Conservation (phyloP, 2,888 invertebrate genomes). For the Aplocera efformata region DNA sequence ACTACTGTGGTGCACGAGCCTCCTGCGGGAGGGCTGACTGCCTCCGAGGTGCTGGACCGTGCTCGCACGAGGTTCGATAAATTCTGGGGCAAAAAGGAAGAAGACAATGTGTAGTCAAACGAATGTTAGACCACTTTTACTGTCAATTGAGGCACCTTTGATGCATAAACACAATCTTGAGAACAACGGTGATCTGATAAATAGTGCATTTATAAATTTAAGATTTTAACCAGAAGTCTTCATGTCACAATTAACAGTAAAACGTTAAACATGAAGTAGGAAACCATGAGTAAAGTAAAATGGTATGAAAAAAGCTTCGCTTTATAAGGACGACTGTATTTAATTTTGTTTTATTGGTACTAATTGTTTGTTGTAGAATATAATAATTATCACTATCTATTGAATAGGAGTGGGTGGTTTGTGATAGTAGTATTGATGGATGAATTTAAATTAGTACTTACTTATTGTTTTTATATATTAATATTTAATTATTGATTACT, state of each 20-base stretch:
- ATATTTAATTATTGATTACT: conserved; percentile 22
- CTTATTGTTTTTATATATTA: conserved; percentile 30
- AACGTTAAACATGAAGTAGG: conserved; percentile 41
- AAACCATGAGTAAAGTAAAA: conserved; percentile 52
- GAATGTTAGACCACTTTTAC: conserved; percentile 32
- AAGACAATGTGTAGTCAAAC: conserved; percentile 74
- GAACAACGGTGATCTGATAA: conserved; percentile 2
- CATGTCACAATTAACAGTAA: conserved; percentile 42
- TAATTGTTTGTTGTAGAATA: conserved; percentile 41
- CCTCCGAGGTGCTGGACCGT: conserved; percentile 88
- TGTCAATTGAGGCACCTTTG: conserved; percentile 42
- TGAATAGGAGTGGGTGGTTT: conserved; percentile 73
- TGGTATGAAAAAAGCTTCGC: conserved; percentile 65
- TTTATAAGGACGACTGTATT: conserved; percentile 66
- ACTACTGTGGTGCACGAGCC: conserved; percentile 75
- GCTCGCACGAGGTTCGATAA: conserved; percentile 91
- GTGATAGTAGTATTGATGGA: conserved; percentile 63
- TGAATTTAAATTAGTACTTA: conserved; percentile 33
- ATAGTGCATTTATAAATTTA: conserved; percentile 13
- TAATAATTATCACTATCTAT: conserved; percentile 53
- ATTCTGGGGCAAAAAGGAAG: conserved; percentile 89
- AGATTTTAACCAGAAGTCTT: conserved; percentile 14
- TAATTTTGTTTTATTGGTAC: conserved; percentile 44
- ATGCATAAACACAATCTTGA: conserved; percentile 13
- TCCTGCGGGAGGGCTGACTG: conserved; percentile 75